Percentiles rank a stretch among this genome's conserved stretches.
phyloP scores from a whole-genome alignment of 1,140 invertebrate genomes.

The Lysiphlebus fabarum region DNA sequence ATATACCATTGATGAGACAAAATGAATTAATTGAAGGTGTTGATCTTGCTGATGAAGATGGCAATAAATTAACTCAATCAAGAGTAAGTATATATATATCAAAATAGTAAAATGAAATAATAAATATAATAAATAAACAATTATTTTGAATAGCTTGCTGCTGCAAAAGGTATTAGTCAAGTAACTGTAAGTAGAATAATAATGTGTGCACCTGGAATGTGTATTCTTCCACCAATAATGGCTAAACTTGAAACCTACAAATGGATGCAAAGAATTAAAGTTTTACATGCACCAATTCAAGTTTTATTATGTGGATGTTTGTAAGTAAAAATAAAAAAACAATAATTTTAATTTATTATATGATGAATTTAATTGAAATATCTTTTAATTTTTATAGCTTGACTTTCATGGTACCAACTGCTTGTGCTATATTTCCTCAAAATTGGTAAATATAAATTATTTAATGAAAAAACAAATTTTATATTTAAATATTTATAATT shows the following conservation, averaged over 20 bases:
- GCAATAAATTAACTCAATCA: conserved; percentile 75
- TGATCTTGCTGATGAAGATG: conserved; percentile 75
- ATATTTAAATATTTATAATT: conserved; percentile 16
- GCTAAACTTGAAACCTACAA: conserved; percentile 66
- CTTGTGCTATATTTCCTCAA: conserved; percentile 90
- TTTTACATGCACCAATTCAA: conserved; percentile 75
- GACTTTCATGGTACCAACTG: conserved; percentile 86
- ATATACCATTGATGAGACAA: conserved; percentile 96
- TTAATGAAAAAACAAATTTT: no score
- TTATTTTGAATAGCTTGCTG: conserved; percentile 58
- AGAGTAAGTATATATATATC: no score
- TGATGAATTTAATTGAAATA: no score
- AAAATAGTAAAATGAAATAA: no score
- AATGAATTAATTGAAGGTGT: conserved; percentile 71
- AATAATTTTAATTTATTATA: no score
- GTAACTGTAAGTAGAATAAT: conserved; percentile 80
- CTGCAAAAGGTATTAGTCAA: conserved; percentile 79
- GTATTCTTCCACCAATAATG: conserved; percentile 77
- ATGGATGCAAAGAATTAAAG: conserved; percentile 70
- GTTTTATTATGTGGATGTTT: conserved; percentile 73
- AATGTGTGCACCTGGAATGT: conserved; percentile 91
- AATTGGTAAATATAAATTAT: conserved; percentile 63
- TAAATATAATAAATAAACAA: no score
- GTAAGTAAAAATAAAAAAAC: no score
- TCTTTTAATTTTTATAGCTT: no score